Conservation (phyloP, 2,888 invertebrate species). For the Brachycybe producta region DNA sequence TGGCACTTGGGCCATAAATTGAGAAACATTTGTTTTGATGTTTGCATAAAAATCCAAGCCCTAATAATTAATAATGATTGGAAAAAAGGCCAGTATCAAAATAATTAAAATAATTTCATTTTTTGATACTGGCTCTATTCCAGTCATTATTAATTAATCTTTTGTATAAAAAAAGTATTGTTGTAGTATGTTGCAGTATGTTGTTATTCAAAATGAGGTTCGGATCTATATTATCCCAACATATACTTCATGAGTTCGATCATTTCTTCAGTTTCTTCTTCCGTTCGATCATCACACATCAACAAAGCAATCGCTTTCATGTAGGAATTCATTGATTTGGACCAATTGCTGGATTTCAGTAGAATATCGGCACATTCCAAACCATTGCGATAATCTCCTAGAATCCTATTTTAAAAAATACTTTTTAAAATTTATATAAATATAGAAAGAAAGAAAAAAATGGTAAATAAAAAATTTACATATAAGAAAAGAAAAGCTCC, state of each 20-base stretch:
- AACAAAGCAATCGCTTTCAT: constrained; percentile 70
- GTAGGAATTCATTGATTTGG: constrained; percentile 79
- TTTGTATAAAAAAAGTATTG: too few relatives aligned
- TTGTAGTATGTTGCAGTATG: too few relatives aligned
- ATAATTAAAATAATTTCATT: too few relatives aligned
- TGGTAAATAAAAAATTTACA: constrained; percentile 40
- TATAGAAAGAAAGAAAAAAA: neutral
- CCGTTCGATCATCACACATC: constrained; percentile 46
- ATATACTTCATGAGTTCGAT: constrained; percentile 52
- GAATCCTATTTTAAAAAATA: neutral
- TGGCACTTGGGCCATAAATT: too few relatives aligned
- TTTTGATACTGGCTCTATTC: neutral
- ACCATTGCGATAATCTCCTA: constrained; percentile 65
- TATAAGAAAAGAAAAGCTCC: constrained; percentile 84
- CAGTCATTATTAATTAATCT: neutral
- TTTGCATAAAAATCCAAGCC: too few relatives aligned
- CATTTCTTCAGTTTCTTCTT: constrained; percentile 44
- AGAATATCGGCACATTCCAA: constrained; percentile 55
- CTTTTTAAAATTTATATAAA: neutral
- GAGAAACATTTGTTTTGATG: too few relatives aligned
- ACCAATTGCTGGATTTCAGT: constrained; percentile 74
- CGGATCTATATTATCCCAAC: too few relatives aligned
- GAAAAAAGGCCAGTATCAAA: too few relatives aligned
- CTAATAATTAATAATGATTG: too few relatives aligned
- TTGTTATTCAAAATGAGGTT: too few relatives aligned